A percentile compares a stretch with the other conserved stretches of the same genome.
Conservation (phyloP, 2,797 vertebrate species). For the Poecile montanus region DNA sequence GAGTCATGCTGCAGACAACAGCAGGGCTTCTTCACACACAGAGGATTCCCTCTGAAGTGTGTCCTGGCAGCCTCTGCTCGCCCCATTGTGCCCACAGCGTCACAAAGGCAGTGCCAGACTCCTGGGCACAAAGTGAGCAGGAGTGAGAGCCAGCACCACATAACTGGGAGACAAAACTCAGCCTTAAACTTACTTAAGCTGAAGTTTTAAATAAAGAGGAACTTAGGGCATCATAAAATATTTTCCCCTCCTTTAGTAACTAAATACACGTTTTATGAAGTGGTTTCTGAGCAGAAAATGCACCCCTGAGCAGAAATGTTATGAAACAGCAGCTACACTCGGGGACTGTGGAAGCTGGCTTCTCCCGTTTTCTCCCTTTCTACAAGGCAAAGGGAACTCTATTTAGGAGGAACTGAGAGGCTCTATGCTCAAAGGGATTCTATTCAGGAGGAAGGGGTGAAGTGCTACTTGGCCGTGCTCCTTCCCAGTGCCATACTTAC, state of each 20-base stretch:
- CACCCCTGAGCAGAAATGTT: neutral
- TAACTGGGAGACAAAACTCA: neutral
- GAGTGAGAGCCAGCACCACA: neutral
- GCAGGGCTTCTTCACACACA: neutral
- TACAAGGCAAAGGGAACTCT: neutral
- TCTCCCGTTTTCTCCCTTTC: neutral
- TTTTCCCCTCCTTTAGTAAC: neutral
- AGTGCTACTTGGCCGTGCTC: neutral
- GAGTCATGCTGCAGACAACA: neutral
- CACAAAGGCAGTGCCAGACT: neutral
- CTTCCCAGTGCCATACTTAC: constrained; percentile 80
- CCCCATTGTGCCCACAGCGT: rapidly evolving
- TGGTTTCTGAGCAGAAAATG: neutral
- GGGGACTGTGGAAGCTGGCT: neutral
- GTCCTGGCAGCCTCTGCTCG: neutral
- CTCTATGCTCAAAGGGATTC: neutral
- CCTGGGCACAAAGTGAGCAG: neutral
- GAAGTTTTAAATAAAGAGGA: neutral
- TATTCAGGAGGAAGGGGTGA: neutral
- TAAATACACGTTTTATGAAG: neutral
- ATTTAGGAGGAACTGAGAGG: neutral
- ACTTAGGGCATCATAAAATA: neutral
- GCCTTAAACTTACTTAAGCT: neutral
- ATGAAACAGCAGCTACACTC: neutral
- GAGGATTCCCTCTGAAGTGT: neutral